Percentiles rank a stretch among this genome's conserved stretches.
phyloP scores from a whole-genome alignment of 2,888 invertebrate genomes.

The Eristalis tenax region DNA sequence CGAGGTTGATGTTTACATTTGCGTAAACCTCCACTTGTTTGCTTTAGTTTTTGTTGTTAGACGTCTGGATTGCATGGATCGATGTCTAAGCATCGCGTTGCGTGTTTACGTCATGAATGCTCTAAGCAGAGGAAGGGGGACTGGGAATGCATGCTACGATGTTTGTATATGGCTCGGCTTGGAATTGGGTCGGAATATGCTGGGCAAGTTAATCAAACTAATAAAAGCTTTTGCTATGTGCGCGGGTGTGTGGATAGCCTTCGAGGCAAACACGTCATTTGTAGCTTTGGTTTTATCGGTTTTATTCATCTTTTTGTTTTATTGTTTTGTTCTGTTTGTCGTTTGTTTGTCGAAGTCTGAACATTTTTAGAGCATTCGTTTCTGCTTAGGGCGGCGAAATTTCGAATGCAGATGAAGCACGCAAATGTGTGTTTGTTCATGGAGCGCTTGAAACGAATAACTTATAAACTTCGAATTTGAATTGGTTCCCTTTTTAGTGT shows the following conservation, averaged over 20 bases:
- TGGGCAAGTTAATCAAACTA: neutral
- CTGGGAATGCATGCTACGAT: neutral
- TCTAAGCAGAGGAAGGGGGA: neutral
- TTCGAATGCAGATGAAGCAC: no score
- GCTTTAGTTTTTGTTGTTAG: neutral
- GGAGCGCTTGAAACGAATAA: no score
- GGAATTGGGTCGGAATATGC: neutral
- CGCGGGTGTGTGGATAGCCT: neutral
- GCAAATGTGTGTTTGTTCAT: no score
- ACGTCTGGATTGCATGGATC: neutral
- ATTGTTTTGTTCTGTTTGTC: neutral
- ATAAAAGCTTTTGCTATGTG: neutral
- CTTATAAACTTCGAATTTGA: no score
- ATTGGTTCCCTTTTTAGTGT: no score
- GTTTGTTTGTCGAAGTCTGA: no score
- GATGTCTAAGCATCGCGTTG: neutral
- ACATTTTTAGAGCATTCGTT: no score
- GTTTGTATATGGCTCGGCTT: neutral
- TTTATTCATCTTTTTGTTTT: neutral
- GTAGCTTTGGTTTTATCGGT: neutral
- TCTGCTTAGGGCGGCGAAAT: no score
- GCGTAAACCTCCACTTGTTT: constrained; percentile 43
- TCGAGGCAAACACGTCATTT: neutral
- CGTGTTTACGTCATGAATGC: neutral
- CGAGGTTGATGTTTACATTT: constrained; percentile 46